Evolutionary conservation across 2,113 vertebrate species (phyloP), one percentile per base, ranked within the genome.

Genomic region (Peucedramus taeniatus): DNA sequence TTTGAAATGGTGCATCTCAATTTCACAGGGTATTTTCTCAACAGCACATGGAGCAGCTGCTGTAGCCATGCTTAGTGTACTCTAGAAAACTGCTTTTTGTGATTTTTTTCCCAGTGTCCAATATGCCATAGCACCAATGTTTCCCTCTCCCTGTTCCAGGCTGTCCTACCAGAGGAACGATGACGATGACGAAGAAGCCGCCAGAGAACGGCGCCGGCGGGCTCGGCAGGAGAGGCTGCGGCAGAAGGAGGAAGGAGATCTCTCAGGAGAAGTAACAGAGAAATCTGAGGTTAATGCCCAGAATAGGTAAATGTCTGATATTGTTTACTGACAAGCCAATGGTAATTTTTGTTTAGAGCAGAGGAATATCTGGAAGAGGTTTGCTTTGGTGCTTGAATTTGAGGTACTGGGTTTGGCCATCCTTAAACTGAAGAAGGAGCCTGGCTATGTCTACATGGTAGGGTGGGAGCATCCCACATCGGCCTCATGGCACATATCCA

Each of bases 151-250:
- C 33, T 80, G 3, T 94, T 97, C 56, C 94, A 99, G 99, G 96
- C 94, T 99, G 82, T 98, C 98, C 89, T 98, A 98, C 92, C 98
- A 95, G 54, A 98, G 97, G 59, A 99, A 98, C 1, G 98, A 99
- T 3, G 99, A 99, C 0, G 99, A 99, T 13, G 99, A 99, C 3
- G 99, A 99, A 87, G 99, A 99, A 97, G 99, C 99, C 0, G 99
- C 99, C 51, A 98, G 99, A 12, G 99, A 99, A 89, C 98, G 99
- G 42, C 98, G 99, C 76, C 98, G 99, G 90, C 96, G 99, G 56
- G 99, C 99, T 54, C 98, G 99, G 17, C 99, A 99, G 96, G 99
- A 99, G 81, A 98, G 99, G 70, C 92, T 99, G 94, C 97, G 97
- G 90, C 97, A 98, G 89, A 98, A 97, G 63, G 98, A 99, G 30